Base-by-base conservation (phyloP, 2,888 invertebrate species). In the Tinea trinotella region DNA sequence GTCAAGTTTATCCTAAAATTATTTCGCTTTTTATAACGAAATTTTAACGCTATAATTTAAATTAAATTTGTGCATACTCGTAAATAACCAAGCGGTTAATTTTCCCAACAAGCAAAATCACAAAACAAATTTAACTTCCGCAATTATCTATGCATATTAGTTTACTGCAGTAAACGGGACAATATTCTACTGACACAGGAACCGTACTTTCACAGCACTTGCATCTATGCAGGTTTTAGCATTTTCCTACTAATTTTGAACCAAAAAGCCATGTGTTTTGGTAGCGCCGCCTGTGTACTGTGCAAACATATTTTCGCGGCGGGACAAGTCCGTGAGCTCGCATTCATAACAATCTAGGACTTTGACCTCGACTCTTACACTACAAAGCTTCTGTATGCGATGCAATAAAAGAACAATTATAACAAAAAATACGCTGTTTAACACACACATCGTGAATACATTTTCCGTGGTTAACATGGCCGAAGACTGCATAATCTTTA, bases 391-490 rank as follows among this genome's bases (percentile, higher is more conserved):
- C 48, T 48, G 22, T 24, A 24, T 15, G 24, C 46, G 19, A 19
- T 46, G 19, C 12, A 24, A 36, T 36, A 46, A 18, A 46, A 52
- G 15, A 34, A 35, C 20, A 24, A 22, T 50, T 50, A 24, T 2
- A n/a, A 50, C n/a, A n/a, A 53, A 53, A 53, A 53, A 15, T 18
- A 52, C 13, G 35, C 60, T 63, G 64, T 64, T 77, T 78, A 71
- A 67, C 66, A 78, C 71, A 74, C 77, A 74, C 64, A 58, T 59
- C 64, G 73, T 71, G 74, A 71, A 63, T 70, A 68, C 70, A 72
- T 80, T 78, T 76, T 78, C 81, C 80, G 77, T 76, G 80, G 82
- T 83, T 72, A 82, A 82, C 83, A 83, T 75, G 78, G 74, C 69
- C 66, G 69, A 64, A 65, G 63, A 66, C 66, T 68, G 74, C 70